Evolutionary conservation across 2,888 invertebrate species (phyloP).

Genomic region (Eupithecia inturbata): DNA sequence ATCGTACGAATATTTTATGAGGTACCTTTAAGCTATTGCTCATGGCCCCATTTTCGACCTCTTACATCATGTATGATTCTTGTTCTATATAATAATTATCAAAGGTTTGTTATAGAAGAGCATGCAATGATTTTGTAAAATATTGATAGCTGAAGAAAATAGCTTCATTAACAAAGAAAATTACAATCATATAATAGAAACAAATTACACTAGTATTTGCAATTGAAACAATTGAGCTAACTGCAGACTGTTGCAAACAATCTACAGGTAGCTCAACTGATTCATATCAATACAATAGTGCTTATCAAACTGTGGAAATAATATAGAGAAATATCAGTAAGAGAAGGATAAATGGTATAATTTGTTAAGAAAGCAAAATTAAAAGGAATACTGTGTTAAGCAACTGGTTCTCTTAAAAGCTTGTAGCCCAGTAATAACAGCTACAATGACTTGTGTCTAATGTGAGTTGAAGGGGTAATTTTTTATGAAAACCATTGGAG

Average conservation of each 20-base stretch:
- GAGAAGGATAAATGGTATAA: neutral
- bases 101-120: neutral
- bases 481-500: neutral
- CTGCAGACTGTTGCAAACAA: too few species aligned
- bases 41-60: neutral
- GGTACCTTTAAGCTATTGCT: neutral
- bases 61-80: neutral
- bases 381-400: neutral
- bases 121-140: neutral
- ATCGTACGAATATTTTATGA: slow-evolving; percentile 10
- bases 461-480: too few species aligned
- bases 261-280: too few species aligned
- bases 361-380: neutral
- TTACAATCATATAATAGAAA: too few species aligned
- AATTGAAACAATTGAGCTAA: too few species aligned
- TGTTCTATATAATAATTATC: neutral
- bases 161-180: too few species aligned
- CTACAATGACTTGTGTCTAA: neutral
- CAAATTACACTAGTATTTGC: too few species aligned
- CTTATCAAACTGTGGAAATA: neutral
- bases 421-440: neutral
- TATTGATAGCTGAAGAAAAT: neutral
- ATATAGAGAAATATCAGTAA: neutral
- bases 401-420: slow-evolving; percentile 7
- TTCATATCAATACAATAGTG: too few species aligned